A percentile compares a stretch with the other conserved stretches of the same genome.
Conservation (phyloP, 2,113 vertebrate genomes). For the Thoracochromis brauschi region DNA sequence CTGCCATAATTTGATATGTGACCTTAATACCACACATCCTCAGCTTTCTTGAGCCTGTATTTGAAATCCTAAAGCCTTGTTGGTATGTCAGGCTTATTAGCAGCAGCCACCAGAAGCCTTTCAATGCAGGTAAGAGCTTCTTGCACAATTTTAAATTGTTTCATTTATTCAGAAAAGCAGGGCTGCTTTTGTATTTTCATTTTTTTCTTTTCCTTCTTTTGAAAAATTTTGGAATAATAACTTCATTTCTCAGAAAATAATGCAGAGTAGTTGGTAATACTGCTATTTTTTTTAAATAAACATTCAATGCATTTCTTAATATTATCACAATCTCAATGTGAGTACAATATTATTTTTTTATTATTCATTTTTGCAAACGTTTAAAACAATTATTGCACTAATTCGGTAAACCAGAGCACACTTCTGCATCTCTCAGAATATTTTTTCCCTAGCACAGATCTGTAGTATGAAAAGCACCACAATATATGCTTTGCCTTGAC, state of each 20-base stretch:
- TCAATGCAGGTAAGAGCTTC: neutral
- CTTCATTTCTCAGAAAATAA: neutral
- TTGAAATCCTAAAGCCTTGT: neutral
- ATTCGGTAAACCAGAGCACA: neutral
- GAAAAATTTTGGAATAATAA: neutral
- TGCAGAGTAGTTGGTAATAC: neutral
- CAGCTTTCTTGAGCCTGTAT: neutral
- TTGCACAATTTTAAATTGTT: neutral
- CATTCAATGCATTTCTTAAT: neutral
- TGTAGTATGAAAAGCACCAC: neutral
- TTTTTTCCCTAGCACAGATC: neutral
- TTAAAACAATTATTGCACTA: neutral
- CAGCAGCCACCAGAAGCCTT: neutral
- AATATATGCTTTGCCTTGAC: neutral
- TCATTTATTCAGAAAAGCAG: neutral
- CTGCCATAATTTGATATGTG: neutral
- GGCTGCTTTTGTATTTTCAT: neutral
- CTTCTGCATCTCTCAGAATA: neutral
- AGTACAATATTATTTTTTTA: neutral
- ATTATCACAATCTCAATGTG: rapidly evolving
- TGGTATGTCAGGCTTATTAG: neutral
- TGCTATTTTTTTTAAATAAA: neutral
- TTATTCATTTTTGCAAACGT: neutral
- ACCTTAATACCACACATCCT: neutral
- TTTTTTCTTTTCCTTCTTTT: neutral